Evolutionary conservation across 2,113 vertebrate genomes (phyloP), one percentile per base, ranked within the genome.

Genomic region (Gyps fulvus): DNA sequence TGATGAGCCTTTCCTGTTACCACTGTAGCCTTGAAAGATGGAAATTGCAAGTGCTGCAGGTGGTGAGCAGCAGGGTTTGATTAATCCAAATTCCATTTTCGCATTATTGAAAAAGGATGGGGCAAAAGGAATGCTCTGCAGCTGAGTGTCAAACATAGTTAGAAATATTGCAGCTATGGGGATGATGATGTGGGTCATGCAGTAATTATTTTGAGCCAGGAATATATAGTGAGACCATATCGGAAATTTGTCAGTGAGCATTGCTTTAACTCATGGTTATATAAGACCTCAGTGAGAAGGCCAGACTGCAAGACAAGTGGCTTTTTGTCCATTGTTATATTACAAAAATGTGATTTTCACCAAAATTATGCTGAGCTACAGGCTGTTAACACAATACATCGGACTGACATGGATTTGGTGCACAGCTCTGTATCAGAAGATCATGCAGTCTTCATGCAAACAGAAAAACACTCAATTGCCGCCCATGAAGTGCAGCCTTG

Each of bases 81-180:
- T 95, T 95, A 87, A 84, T 90, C 73, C 84, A 83, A 86, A 96
- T 97, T 95, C 94, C 92, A 86, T 80, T 93, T 89, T 87, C 2
- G 0, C 38, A 19, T 94, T 47, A 31, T 65, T 93, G 73, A 77
- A 80, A 95, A 83, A 83, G 55, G 83, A 89, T 69, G 16, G 58
- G 55, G 67, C 42, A 26, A 83, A 77, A 95, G 81, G 73, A 83
- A 87, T 91, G 65, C 61, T 72, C 52, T 83, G 63, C 45, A 36
- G 57, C 78, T 36, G 77, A 94, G 63, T 23, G 72, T 71, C 90
- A 83, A 55, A 91, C n/a, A 26, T 25, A 87, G 89, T 27, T 49
- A 71, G 83, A 94, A 86, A 88, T 83, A 65, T 9, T 76, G 73
- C 80, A 61, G 90, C 57, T 57, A 13, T 40, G 59, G 58, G 90